phyloP scores from a whole-genome alignment of 2,113 vertebrate species.

The Lepus americanus region DNA sequence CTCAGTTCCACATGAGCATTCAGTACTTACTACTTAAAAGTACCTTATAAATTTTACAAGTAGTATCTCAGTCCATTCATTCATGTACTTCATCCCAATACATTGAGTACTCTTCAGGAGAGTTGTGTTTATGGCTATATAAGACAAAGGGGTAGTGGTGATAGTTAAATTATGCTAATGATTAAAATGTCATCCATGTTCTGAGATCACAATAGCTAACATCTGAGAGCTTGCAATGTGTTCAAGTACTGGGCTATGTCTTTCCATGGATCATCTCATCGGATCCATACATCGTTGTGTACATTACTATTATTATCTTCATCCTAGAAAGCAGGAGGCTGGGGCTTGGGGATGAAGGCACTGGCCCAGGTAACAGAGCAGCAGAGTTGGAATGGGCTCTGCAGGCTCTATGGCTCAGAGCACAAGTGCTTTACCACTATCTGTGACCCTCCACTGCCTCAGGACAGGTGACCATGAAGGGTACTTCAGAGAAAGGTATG shows the following conservation, averaged over 20 bases:
- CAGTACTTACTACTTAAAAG: neutral
- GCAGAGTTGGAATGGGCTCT: neutral
- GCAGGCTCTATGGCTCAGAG: neutral
- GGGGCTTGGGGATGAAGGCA: neutral
- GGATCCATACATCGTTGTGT: neutral
- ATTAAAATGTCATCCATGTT: neutral
- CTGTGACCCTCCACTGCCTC: neutral
- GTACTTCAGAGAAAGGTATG: neutral
- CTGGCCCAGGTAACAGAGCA: neutral
- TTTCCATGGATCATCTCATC: neutral
- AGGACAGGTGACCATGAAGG: neutral
- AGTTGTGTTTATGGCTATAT: neutral
- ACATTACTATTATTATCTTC: neutral
- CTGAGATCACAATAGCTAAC: neutral
- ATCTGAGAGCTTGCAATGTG: neutral
- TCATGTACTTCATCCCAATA: neutral
- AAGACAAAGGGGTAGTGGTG: neutral
- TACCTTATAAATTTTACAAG: neutral
- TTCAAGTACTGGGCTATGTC: neutral
- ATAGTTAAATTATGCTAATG: neutral
- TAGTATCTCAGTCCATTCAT: neutral
- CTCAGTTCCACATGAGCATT: neutral
- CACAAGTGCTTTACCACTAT: neutral
- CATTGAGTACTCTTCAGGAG: too few species aligned
- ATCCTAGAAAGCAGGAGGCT: neutral